phyloP scores from a whole-genome alignment of 92 coral and sea anemone species.

The Phymanthus crucifer region DNA sequence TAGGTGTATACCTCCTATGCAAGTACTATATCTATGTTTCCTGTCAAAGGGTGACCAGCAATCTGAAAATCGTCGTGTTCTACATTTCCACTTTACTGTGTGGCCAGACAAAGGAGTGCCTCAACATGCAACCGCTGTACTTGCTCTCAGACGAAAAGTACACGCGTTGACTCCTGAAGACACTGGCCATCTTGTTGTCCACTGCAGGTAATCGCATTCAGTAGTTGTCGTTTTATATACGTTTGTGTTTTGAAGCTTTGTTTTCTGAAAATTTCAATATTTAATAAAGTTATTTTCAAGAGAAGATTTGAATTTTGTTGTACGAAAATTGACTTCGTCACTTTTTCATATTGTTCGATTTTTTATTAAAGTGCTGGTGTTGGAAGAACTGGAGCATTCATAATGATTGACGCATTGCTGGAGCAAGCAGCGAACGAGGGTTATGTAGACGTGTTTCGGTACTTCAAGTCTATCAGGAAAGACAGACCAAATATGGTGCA shows the following conservation, averaged over 20 bases:
- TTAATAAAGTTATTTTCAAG: too few species aligned
- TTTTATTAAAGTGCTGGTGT: conserved; percentile 26
- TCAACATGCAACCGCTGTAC: conserved; percentile 41
- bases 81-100: conserved; percentile 52
- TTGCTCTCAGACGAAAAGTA: conserved; percentile 30
- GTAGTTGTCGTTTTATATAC: too few species aligned
- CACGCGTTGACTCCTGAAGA: conserved; percentile 26
- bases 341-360: background rate
- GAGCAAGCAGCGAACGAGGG: conserved; percentile 10
- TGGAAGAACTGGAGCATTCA: conserved; percentile 6
- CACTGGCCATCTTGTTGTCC: conserved; percentile 28
- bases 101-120: conserved; percentile 67
- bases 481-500: conserved; percentile 27
- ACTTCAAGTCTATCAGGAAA: conserved; percentile 10
- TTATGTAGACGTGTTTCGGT: conserved; percentile 18
- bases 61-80: conserved; percentile 25
- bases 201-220: conserved; percentile 61
- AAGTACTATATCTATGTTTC: too few species aligned
- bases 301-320: too few species aligned
- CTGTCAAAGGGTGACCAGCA: background rate
- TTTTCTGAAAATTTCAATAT: too few species aligned
- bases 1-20: too few species aligned
- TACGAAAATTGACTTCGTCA: background rate
- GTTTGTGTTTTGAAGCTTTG: too few species aligned
- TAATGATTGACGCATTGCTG: conserved; percentile 33